Evolutionary conservation across 2,113 vertebrate genomes (phyloP).

Genomic region (Hyla sarda): DNA sequence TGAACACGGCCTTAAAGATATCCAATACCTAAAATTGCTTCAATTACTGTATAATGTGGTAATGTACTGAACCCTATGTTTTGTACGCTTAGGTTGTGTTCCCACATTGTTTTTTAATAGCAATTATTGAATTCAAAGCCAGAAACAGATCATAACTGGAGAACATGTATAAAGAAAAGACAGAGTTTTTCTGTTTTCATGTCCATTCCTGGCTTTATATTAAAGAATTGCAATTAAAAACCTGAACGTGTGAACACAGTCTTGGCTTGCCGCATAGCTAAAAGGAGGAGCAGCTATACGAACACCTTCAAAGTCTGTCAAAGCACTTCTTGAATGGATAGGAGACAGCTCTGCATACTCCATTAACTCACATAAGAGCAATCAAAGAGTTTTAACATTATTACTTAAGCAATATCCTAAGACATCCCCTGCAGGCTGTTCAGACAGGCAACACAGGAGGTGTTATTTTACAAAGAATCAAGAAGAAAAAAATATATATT

Average conservation of each 20-base stretch:
- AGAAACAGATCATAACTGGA: too few relatives aligned
- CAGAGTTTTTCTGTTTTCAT: too few relatives aligned
- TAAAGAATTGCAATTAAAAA: too few relatives aligned
- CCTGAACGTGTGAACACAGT: too few relatives aligned
- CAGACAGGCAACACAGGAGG: background rate
- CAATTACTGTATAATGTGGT: too few relatives aligned
- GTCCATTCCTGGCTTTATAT: too few relatives aligned
- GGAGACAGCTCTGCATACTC: background rate
- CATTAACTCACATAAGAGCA: constrained; percentile 38
- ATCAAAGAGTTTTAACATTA: constrained; percentile 23
- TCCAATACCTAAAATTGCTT: too few relatives aligned
- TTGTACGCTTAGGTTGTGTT: background rate
- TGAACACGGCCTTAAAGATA: too few relatives aligned
- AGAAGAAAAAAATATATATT: background rate
- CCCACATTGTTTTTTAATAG: background rate
- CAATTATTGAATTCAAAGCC: too few relatives aligned
- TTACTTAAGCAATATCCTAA: constrained; percentile 39
- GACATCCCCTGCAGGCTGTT: constrained; percentile 1
- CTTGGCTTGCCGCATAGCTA: background rate
- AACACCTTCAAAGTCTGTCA: background rate
- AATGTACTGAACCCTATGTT: background rate
- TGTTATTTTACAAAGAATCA: background rate
- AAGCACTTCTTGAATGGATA: background rate
- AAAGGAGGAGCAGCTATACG: too few relatives aligned
- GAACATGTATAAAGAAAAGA: too few relatives aligned